Conservation (phyloP, 2,113 vertebrate species). For the Rhabdomys dilectus region DNA sequence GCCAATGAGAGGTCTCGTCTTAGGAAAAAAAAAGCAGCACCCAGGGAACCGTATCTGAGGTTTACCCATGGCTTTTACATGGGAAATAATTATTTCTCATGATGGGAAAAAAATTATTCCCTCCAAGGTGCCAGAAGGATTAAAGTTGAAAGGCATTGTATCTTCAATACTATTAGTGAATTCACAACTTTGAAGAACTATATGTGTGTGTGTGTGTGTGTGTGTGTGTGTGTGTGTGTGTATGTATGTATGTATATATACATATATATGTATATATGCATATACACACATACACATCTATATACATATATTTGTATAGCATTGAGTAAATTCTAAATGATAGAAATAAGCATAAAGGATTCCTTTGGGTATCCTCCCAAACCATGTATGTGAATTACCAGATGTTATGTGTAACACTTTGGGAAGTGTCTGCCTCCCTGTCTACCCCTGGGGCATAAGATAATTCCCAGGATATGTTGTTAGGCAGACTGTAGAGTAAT, state of each 20-base stretch:
- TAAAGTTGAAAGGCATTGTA: not conserved
- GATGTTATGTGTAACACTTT: accelerated
- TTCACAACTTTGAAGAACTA: not conserved
- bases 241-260: not conserved
- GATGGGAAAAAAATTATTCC: not conserved
- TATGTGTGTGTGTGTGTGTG: not conserved
- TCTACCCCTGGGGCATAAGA: not conserved
- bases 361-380: not conserved
- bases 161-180: not conserved
- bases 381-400: too few relatives aligned
- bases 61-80: not conserved
- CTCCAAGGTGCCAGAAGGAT: too few relatives aligned
- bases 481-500: not conserved
- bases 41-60: not conserved
- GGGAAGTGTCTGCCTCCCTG: not conserved
- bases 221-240: too few relatives aligned
- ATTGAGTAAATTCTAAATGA: not conserved
- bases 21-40: too few relatives aligned
- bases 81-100: not conserved
- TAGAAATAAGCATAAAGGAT: not conserved
- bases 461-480: not conserved
- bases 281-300: too few relatives aligned
- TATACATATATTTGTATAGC: not conserved
- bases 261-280: not conserved
- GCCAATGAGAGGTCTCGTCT: not conserved